phyloP scores from a whole-genome alignment of 2,797 vertebrate genomes.

The Cercopithecus neglectus region DNA sequence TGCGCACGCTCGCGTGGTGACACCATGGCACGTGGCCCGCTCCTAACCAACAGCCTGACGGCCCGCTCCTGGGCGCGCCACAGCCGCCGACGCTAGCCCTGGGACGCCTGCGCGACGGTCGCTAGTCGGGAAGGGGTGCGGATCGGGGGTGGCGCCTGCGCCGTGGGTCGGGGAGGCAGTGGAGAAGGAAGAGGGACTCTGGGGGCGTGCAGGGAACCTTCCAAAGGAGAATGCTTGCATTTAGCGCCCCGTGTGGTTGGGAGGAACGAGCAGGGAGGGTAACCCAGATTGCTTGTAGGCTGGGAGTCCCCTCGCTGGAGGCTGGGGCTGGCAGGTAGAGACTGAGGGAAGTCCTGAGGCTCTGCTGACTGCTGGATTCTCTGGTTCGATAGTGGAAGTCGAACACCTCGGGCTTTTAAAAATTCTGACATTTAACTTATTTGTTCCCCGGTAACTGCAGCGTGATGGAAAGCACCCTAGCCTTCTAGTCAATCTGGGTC shows the following conservation, averaged over 20 bases:
- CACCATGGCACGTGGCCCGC: not conserved
- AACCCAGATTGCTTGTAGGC: not conserved
- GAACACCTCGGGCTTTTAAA: not conserved
- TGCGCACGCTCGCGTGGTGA: constrained; percentile 56
- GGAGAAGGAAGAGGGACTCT: not conserved
- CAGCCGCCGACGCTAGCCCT: not conserved
- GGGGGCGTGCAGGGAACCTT: not conserved
- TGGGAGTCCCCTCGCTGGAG: not conserved
- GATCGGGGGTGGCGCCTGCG: not conserved
- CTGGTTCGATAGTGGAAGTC: not conserved
- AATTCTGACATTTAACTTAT: not conserved
- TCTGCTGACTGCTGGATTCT: not conserved
- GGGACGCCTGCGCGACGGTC: not conserved
- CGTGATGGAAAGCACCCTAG: not conserved
- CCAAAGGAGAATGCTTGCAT: not conserved
- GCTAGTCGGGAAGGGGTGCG: not conserved
- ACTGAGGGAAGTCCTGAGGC: not conserved
- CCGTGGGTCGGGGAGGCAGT: not conserved
- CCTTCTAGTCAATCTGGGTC: not conserved
- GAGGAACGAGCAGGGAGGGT: not conserved
- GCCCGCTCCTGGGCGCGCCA: not conserved
- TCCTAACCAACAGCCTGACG: not conserved
- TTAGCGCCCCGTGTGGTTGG: constrained; percentile 59
- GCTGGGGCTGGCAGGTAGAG: rapidly evolving
- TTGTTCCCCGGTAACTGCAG: not conserved